phyloP scores from a whole-genome alignment of 2,888 invertebrate genomes.

The Anaspis maculata region DNA sequence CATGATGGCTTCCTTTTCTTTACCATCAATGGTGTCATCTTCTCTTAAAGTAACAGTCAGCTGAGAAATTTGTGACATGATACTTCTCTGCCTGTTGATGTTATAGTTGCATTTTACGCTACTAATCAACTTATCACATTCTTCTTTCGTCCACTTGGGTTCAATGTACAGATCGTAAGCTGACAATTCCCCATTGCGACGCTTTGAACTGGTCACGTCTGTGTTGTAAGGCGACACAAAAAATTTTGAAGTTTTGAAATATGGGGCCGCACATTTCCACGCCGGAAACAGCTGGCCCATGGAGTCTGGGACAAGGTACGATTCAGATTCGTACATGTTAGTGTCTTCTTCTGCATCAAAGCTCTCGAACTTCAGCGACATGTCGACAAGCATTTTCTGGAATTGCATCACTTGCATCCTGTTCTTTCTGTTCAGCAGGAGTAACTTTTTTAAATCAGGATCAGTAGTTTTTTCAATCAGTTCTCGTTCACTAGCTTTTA shows the following conservation, averaged over 20 bases:
- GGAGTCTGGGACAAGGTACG: too few relatives aligned
- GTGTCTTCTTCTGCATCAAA: too few relatives aligned
- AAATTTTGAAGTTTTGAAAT: slow-evolving; percentile 3
- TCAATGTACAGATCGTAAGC: background rate
- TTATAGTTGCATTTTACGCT: background rate
- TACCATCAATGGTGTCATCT: background rate
- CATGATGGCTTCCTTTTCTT: background rate
- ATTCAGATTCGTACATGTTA: too few relatives aligned
- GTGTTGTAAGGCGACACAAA: background rate
- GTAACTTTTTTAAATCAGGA: too few relatives aligned
- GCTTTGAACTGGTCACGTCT: background rate
- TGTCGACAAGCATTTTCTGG: too few relatives aligned
- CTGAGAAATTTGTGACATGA: background rate
- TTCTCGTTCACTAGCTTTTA: too few relatives aligned
- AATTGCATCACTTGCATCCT: background rate
- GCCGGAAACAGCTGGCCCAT: background rate
- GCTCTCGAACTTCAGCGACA: too few relatives aligned
- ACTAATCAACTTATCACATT: background rate
- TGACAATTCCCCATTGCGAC: background rate
- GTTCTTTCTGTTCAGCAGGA: background rate
- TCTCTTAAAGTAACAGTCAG: too few relatives aligned
- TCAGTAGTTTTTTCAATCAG: too few relatives aligned
- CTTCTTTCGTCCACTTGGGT: background rate
- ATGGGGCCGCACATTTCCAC: background rate
- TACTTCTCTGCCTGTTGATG: background rate